Base-by-base conservation (phyloP, 1,140 invertebrate genomes). In the Bombus superbus region DNA sequence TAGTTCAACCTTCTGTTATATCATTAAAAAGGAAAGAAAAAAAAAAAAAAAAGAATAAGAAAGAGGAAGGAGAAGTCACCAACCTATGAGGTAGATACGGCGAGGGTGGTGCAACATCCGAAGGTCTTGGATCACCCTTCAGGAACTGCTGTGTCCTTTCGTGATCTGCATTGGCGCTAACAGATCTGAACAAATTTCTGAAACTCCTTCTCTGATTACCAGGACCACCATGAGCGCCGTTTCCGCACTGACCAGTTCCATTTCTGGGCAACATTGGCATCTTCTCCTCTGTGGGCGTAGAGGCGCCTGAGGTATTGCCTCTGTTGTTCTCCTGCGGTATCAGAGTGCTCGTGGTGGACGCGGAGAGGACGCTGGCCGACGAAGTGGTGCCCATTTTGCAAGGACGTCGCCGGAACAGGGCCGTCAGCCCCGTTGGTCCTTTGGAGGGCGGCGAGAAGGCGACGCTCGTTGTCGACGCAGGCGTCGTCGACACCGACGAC, bases 91-190 rank as follows among this genome's bases (percentile, higher is more conserved):
- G 94, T 42, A 95, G 72, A 81, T 94, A 95, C 0, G 95, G 94
- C 9, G 96, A 94, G 64, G 96, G 95, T 40, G 96, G 96, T 1
- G 96, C 96, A 0, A 96, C 94, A 81, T 96, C 96, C 1, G 95
- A 95, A 9, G 96, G 95, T 66, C 96, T 92, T 0, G 96, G 96
- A 74, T 96, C 95, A 6, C 96, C 96, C 83, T 96, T 95, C 22
- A 96, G 88, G 68, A 96, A 95, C 71, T 96, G 95, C 28, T 95
- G 94, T 22, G 95, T 96, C 10, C 93, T 95, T 85, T 96, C 96
- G 10, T 93, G 89, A 5, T 96, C 95, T 0, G 95, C 94, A 74
- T 96, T 96, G 0, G 95, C 95, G 87, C 96, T 96, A 28, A 96
- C 92, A 0, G 96, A 96, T 69, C 96, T 94, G 66, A 96, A 94